Conservation (phyloP, 2,113 vertebrate genomes). For the Plectropomus leopardus region DNA sequence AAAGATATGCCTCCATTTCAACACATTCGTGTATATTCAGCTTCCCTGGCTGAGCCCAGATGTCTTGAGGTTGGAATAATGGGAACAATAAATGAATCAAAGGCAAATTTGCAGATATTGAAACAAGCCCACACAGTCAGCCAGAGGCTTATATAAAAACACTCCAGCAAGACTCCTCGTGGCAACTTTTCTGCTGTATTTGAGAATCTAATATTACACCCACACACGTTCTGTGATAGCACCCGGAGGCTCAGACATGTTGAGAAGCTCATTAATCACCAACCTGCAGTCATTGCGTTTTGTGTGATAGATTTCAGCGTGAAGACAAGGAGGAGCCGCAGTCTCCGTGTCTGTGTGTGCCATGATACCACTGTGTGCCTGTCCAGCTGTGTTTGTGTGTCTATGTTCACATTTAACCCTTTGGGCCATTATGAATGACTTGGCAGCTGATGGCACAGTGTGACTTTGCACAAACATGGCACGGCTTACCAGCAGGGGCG, state of each 20-base stretch:
- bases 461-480: slow-evolving; percentile 49
- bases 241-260: slow-evolving; percentile 49
- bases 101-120: slow-evolving; percentile 72
- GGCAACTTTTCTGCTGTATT: slow-evolving; percentile 58
- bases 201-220: slow-evolving; percentile 62
- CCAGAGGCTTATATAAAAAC: slow-evolving; percentile 66
- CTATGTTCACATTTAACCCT: slow-evolving; percentile 30
- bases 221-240: slow-evolving; percentile 25
- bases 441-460: slow-evolving; percentile 41
- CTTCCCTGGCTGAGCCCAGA: slow-evolving; percentile 23
- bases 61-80: slow-evolving; percentile 57
- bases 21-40: slow-evolving; percentile 38
- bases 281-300: slow-evolving; percentile 50
- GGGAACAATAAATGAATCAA: slow-evolving; percentile 69
- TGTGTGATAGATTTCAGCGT: slow-evolving; percentile 47
- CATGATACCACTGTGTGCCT: background rate
- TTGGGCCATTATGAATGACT: slow-evolving; percentile 35
- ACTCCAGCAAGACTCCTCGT: slow-evolving; percentile 30
- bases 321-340: slow-evolving; percentile 22
- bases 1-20: slow-evolving; percentile 15
- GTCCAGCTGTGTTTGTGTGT: background rate
- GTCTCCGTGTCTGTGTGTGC: background rate
- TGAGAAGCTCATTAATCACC: slow-evolving; percentile 78
- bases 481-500: slow-evolving; percentile 14
- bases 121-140: slow-evolving; percentile 62